Conservation (phyloP, 2,797 vertebrate species). For the Dryobates pubescens region DNA sequence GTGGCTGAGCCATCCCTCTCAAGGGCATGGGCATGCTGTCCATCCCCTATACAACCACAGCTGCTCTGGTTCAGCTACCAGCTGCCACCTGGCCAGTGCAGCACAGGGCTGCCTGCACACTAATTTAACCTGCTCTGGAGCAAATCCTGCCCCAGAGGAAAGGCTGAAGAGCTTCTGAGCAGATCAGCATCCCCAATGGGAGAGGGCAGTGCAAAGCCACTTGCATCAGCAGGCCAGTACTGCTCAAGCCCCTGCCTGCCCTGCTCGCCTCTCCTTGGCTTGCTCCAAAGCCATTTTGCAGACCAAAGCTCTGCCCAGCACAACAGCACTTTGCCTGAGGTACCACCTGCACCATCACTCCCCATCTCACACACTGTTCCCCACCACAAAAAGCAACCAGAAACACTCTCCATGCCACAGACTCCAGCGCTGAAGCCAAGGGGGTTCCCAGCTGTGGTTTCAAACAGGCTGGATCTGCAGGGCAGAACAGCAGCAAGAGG, state of each 20-base stretch:
- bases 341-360: neutral
- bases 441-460: neutral
- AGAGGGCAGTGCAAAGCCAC: neutral
- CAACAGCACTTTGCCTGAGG: neutral
- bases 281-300: neutral
- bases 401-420: neutral
- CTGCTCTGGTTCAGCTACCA: neutral
- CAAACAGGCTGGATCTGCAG: neutral
- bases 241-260: neutral
- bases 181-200: neutral
- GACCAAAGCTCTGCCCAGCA: slow-evolving; percentile 1
- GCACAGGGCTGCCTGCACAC: neutral
- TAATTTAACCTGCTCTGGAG: neutral
- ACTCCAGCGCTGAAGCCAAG: neutral
- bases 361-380: accelerated
- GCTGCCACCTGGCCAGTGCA: neutral
- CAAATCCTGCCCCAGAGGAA: neutral
- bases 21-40: too few relatives aligned
- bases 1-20: neutral
- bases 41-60: neutral
- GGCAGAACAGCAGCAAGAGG: neutral
- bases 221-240: accelerated
- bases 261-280: neutral
- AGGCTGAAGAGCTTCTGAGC: neutral
- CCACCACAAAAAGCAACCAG: neutral